Conservation (phyloP, 2,888 invertebrate species). For the Rhamphomyia laevipes region DNA sequence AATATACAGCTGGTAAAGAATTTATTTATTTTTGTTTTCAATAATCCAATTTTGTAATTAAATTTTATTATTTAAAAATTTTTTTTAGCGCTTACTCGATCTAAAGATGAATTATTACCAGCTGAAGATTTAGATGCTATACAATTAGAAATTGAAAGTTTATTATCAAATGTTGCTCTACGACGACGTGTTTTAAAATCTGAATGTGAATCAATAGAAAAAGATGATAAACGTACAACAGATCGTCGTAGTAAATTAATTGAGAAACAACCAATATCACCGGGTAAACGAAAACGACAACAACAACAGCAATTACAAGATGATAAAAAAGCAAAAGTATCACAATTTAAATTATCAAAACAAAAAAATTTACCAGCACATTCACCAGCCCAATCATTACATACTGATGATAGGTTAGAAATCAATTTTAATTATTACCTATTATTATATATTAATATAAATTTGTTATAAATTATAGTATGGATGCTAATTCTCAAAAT, state of each 20-base stretch:
- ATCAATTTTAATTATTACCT: neutral
- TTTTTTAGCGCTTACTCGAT: constrained; percentile 47
- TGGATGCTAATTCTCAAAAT: too few species aligned
- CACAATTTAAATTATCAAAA: constrained; percentile 48
- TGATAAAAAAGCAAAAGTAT: constrained; percentile 46
- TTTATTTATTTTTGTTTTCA: too few species aligned
- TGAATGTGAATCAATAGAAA: constrained; percentile 59
- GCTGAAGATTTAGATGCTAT: constrained; percentile 82
- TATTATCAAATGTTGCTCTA: constrained; percentile 72
- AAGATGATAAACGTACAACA: constrained; percentile 41
- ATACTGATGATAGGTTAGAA: constrained; percentile 37
- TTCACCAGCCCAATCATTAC: constrained; percentile 37
- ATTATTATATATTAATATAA: too few species aligned
- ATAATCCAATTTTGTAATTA: neutral
- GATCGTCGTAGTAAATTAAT: constrained; percentile 36
- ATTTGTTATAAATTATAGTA: constrained; percentile 5
- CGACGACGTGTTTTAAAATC: constrained; percentile 65
- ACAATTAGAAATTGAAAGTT: constrained; percentile 75
- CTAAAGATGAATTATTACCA: constrained; percentile 62
- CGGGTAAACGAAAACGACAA: constrained; percentile 33
- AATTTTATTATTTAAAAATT: constrained; percentile 1
- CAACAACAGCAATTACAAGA: constrained; percentile 28
- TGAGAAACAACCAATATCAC: constrained; percentile 16
- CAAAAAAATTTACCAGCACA: constrained; percentile 39
- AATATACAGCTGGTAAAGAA: constrained; percentile 43